A percentile compares a stretch with the other conserved stretches of the same genome.
phyloP scores from a whole-genome alignment of 2,113 vertebrate species.

The Rhipidura dahli region DNA sequence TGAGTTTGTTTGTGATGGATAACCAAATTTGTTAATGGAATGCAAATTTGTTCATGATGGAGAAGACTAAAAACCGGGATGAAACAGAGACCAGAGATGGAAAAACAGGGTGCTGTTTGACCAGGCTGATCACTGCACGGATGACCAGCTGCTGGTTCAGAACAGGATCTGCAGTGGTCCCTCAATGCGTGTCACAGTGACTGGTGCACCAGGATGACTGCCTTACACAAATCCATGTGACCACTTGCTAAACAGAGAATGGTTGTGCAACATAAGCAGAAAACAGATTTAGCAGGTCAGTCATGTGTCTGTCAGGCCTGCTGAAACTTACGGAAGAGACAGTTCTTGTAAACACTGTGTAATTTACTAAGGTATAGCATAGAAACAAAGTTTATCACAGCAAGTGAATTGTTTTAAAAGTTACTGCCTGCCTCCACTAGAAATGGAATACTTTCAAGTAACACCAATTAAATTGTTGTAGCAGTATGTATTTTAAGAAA shows the following conservation, averaged over 20 bases:
- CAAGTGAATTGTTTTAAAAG: neutral
- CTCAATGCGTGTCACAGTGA: constrained; percentile 59
- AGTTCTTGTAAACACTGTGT: neutral
- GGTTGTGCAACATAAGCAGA: neutral
- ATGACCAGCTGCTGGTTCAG: constrained; percentile 5
- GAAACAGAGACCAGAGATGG: neutral
- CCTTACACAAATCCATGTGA: neutral
- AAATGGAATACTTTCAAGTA: neutral
- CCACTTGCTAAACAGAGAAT: neutral
- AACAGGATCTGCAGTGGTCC: neutral
- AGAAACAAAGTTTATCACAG: neutral
- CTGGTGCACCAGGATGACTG: neutral
- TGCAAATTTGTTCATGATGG: neutral
- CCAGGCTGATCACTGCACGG: constrained; percentile 69
- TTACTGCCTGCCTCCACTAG: neutral
- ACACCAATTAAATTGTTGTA: neutral
- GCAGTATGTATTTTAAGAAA: neutral
- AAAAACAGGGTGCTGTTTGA: neutral
- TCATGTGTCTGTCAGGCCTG: neutral
- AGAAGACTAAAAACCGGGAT: neutral
- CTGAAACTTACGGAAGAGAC: neutral
- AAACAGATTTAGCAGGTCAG: neutral
- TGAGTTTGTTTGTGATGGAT: neutral
- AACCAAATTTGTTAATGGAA: neutral
- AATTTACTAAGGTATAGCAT: neutral